Base-by-base conservation (phyloP, 2,797 vertebrate genomes). In the Typhlichthys eigenmanni region DNA sequence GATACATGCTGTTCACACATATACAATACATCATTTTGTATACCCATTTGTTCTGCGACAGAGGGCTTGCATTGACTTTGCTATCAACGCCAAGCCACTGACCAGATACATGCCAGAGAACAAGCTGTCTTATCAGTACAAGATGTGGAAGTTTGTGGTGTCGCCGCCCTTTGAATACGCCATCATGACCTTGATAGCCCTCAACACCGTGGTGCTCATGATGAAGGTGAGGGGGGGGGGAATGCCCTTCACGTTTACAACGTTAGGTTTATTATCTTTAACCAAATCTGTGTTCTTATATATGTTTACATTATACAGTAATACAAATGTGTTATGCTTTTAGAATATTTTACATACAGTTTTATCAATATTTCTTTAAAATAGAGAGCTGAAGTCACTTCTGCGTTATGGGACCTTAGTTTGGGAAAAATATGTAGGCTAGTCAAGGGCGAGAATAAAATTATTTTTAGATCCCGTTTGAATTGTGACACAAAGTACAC, bases 41-140 rank as follows among this genome's bases (percentile, higher is more conserved):
- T 32, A 53, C 49, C 8, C 38, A 10, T 8, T 2, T 43, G 38
- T 43, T 43, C 38, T 43, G 7, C 8, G 38, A 10, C 91, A 99
- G 98, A 94, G 98, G 84, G 98, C 98, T 32, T 99, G 98, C 74
- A 98, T 99, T 5, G 97, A 99, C 92, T 99, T 98, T 52, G 95
- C 95, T 85, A 98, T 99, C 88, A 97, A 98, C 19, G 97, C 98
- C 89, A 97, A 92, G 69, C 98, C 98, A 0, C 92, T 98, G 77
- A 99, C 96, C 0, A 94, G 96, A 58, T 96, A 98, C 91, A 99
- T 99, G 98, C 98, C 98, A 1, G 93, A 94, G 82, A 95, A 98
- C 92, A 97, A 95, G 85, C 93, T 96, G 74, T 97, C 96, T 0
- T 97, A 94, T 87, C 98, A 98, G 91, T 99, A 99, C 90, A 97